Conservation (phyloP, 2,888 invertebrate genomes). For the Sinelater perroti region DNA sequence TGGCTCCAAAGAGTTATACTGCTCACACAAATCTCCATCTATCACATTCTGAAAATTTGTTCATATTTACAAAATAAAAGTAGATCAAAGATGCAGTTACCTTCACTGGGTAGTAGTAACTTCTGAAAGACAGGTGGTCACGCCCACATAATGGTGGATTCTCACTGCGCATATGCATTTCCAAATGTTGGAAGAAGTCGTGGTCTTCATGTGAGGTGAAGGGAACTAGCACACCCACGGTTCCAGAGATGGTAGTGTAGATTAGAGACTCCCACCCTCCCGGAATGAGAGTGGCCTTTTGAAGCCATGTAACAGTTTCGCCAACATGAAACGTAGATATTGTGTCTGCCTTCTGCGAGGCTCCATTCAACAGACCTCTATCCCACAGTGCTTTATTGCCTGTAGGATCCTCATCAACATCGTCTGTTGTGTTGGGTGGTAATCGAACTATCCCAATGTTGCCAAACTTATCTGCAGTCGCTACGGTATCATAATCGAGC, state of each 20-base stretch:
- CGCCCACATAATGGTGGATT: slow-evolving; percentile 95
- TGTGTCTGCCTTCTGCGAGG: slow-evolving; percentile 96
- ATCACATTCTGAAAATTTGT: slow-evolving; percentile 83
- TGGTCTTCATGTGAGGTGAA: slow-evolving; percentile 97
- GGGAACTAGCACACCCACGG: slow-evolving; percentile 91
- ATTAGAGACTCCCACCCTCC: slow-evolving; percentile 97
- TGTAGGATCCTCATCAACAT: slow-evolving; percentile 99
- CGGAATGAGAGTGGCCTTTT: slow-evolving; percentile 95
- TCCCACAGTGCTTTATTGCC: slow-evolving; percentile 98
- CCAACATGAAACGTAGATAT: slow-evolving; percentile 95
- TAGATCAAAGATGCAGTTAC: slow-evolving; percentile 61
- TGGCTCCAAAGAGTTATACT: slow-evolving; percentile 95
- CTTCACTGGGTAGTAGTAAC: slow-evolving; percentile 97
- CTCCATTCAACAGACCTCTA: slow-evolving; percentile 88
- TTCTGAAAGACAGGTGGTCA: slow-evolving; percentile 96
- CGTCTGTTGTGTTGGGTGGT: slow-evolving; percentile 92
- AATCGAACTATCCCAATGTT: slow-evolving; percentile 91
- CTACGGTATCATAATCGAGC: slow-evolving; percentile 96
- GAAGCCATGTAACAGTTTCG: slow-evolving; percentile 94
- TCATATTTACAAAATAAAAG: neutral
- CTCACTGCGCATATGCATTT: slow-evolving; percentile 99
- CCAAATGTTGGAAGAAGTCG: slow-evolving; percentile 98
- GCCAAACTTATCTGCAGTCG: slow-evolving; percentile 97
- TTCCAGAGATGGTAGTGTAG: slow-evolving; percentile 94
- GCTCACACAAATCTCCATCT: slow-evolving; percentile 98